Evolutionary conservation across 37 sponge, comb jelly and placozoan species (phyloP), one percentile per base, ranked within the genome.

Genomic region (Tethya wilhelma): DNA sequence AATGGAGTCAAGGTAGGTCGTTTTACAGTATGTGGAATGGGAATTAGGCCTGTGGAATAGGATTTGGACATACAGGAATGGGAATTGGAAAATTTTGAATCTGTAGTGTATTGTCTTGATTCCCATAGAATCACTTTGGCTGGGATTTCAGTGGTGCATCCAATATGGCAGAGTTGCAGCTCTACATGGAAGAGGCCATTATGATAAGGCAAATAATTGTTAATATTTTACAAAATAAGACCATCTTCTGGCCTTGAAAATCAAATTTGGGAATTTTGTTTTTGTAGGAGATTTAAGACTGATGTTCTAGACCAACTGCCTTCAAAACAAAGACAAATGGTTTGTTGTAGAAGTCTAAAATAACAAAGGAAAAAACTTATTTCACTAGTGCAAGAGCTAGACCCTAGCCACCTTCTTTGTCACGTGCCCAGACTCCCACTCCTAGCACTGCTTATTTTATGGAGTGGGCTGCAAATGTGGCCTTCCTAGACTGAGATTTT

Each of bases 81-180:
- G n/a, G n/a, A n/a, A n/a, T n/a, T n/a, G n/a, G n/a, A n/a, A n/a
- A n/a, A n/a, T n/a, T n/a, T n/a, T n/a, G n/a, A n/a, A n/a, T n/a
- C n/a, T n/a, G n/a, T n/a, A n/a, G n/a, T n/a, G n/a, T n/a, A n/a
- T n/a, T n/a, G n/a, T n/a, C n/a, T n/a, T n/a, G n/a, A n/a, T n/a
- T n/a, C n/a, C n/a, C n/a, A 38, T 36, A 97, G 89, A 73, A 34
- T 36, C 46, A 44, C 25, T 97, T 77, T 77, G 98, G 95, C 0
- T 95, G 93, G 95, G 95, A 97, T 62, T 94, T 93, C 70, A 81
- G 76, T 59, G 98, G 98, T 14, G 85, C 90, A 26, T 93, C 93
- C 1, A 90, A 94, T 68, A 72, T 95, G 74, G 30, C 57, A 17
- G 98, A 97, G 44, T 83, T 97, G 32, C 95, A 95, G 37, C 46